Percentiles rank a stretch among this genome's conserved stretches.
phyloP scores from a whole-genome alignment of 2,888 invertebrate species.

The Drosophila pseudotakahashii region DNA sequence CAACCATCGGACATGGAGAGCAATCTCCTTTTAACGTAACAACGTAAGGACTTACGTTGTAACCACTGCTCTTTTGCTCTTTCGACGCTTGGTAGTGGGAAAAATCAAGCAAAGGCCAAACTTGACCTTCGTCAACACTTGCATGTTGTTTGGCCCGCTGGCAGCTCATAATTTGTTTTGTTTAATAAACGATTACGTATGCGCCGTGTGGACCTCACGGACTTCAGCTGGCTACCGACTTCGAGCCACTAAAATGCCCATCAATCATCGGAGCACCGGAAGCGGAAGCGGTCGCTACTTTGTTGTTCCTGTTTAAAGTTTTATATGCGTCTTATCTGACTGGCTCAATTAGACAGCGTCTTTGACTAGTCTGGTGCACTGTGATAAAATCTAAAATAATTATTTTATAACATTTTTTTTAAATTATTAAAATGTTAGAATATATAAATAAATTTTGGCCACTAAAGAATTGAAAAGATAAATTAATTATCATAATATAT shows the following conservation, averaged over 20 bases:
- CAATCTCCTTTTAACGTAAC: constrained; percentile 25
- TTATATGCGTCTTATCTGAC: constrained; percentile 17
- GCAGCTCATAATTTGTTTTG: constrained; percentile 44
- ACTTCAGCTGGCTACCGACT: constrained; percentile 23
- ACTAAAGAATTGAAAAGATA: too few species aligned
- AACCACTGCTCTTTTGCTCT: constrained; percentile 42
- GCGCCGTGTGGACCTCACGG: constrained; percentile 27
- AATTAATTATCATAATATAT: too few species aligned
- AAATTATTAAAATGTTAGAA: too few species aligned
- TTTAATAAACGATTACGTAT: constrained; percentile 48
- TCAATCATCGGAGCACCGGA: constrained; percentile 57
- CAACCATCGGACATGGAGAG: constrained; percentile 6
- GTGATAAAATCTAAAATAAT: background rate
- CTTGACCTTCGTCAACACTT: constrained; percentile 75
- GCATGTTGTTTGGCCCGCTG: constrained; percentile 38
- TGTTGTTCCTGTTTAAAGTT: constrained; percentile 36
- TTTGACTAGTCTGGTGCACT: background rate
- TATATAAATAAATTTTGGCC: too few species aligned
- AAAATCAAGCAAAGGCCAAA: constrained; percentile 50
- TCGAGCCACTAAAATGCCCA: constrained; percentile 38
- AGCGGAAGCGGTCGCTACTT: constrained; percentile 49
- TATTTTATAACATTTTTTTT: too few species aligned
- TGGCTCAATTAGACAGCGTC: constrained; percentile 32
- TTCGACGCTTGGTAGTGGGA: constrained; percentile 23
- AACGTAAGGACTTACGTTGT: constrained; percentile 47